Evolutionary conservation across 2,888 invertebrate species (phyloP), one percentile per base, ranked within the genome.

Genomic region (Steinernema hermaphroditum): DNA sequence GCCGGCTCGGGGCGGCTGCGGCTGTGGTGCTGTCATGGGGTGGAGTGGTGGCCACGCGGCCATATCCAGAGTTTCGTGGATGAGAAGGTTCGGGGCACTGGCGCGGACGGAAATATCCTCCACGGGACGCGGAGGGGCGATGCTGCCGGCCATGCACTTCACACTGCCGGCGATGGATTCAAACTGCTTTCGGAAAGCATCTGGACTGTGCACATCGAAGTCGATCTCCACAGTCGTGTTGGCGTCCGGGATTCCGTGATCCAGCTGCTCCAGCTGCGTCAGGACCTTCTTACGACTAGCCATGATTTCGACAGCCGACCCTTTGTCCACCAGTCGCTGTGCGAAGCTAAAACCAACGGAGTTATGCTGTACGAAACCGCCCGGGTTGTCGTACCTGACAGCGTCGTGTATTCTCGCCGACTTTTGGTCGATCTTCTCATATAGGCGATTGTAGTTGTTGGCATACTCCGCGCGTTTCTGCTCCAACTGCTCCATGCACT

Each of bases 261-360:
- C 75, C 1, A 83, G 75, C 44, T 78, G 79, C 27, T 76, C 76
- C 68, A 83, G 75, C 72, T 83, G 83, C 49, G 82, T 82, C 27
- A 81, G 75, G 22, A 83, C 81, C 73, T 82, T 84, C 57, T 77
- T 77, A 1, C 83, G 72, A 44, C 81, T 82, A 9, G 79, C 80
- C 16, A 83, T 74, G 50, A 83, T 50, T 57, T 84, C 83, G 62
- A 81, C 69, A 6, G 79, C 80, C 32, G 80, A 83, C 9, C 80
- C 80, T 43, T 81, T 76, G 2, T 76, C 77, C 14, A 83, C 72
- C n/a, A 84, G 77, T 14, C 81, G 77, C 9, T 77, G 72, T 2
- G 84, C 78, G 72, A 83, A 83, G 46, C 78, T 81, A 54, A 71
- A 80, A 72, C 4, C 16, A 19, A 22, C 9, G 2, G 4, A 16